Evolutionary conservation across 2,797 vertebrate species (phyloP).

Genomic region (Takifugu ocellatus): DNA sequence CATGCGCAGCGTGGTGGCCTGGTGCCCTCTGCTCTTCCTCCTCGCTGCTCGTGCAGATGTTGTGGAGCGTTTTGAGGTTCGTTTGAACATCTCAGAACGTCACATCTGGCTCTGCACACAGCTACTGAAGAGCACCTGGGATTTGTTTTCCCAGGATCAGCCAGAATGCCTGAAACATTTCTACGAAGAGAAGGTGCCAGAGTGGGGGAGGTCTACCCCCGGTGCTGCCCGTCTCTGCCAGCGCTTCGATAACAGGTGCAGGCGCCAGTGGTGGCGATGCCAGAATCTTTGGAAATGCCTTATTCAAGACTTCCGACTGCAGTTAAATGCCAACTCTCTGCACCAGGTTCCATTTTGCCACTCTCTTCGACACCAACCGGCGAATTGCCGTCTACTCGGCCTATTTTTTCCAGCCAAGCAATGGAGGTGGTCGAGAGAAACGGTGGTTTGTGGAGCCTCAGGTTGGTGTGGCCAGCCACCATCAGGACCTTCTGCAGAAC

Average conservation of each 20-base stretch:
- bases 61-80: conserved; percentile 62
- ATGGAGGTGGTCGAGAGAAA: conserved; percentile 70
- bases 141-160: conserved; percentile 33
- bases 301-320: background rate
- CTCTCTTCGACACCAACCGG: conserved; percentile 70
- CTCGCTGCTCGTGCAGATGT: conserved; percentile 50
- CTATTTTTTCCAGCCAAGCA: conserved; percentile 71
- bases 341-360: conserved; percentile 73
- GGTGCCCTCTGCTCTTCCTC: conserved; percentile 41
- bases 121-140: conserved; percentile 1
- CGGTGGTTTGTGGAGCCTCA: conserved; percentile 80
- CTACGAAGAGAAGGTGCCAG: conserved; percentile 66
- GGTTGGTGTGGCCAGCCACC: conserved; percentile 41
- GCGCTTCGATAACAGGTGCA: conserved; percentile 66
- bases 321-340: conserved; percentile 4
- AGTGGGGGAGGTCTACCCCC: conserved; percentile 48
- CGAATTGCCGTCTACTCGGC: conserved; percentile 75
- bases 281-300: background rate
- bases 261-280: background rate
- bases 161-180: conserved; percentile 70
- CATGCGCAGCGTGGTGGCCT: conserved; percentile 32
- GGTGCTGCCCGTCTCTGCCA: conserved; percentile 64
- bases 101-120: background rate
- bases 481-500: background rate
- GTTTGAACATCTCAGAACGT: background rate